A percentile compares a stretch with the other conserved stretches of the same genome.
phyloP scores from a whole-genome alignment of 2,797 vertebrate species.

The Choloepus didactylus region DNA sequence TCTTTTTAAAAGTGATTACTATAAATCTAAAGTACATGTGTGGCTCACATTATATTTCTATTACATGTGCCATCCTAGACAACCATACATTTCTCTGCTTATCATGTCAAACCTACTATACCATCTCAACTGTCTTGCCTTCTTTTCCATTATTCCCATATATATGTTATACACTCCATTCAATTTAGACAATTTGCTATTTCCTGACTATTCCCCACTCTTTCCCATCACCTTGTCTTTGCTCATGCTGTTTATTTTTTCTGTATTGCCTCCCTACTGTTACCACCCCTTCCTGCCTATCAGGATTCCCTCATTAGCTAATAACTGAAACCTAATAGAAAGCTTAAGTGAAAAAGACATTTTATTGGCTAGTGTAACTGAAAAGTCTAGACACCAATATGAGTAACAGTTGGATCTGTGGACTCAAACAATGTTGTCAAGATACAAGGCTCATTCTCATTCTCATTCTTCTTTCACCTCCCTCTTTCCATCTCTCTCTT shows the following conservation, averaged over 20 bases:
- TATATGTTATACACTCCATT: neutral
- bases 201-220: neutral
- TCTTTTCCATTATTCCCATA: neutral
- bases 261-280: neutral
- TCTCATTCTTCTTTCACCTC: neutral
- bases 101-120: neutral
- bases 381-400: neutral
- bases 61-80: neutral
- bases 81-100: neutral
- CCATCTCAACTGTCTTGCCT: neutral
- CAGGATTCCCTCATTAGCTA: neutral
- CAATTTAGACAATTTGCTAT: neutral
- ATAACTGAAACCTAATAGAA: conserved; percentile 26
- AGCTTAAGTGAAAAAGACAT: neutral
- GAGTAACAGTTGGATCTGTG: neutral
- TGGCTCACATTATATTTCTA: neutral
- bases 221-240: neutral
- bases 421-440: neutral
- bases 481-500: neutral
- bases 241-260: neutral
- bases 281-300: neutral
- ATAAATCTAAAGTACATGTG: neutral
- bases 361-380: neutral
- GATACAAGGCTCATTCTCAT: neutral
- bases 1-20: neutral